A percentile compares a stretch with the other conserved stretches of the same genome.
These are phyloP conservation scores for Platysternon megacephalum DNA, from an alignment of 2,113 vertebrate genomes.

Conservation along the genomic window DNA sequence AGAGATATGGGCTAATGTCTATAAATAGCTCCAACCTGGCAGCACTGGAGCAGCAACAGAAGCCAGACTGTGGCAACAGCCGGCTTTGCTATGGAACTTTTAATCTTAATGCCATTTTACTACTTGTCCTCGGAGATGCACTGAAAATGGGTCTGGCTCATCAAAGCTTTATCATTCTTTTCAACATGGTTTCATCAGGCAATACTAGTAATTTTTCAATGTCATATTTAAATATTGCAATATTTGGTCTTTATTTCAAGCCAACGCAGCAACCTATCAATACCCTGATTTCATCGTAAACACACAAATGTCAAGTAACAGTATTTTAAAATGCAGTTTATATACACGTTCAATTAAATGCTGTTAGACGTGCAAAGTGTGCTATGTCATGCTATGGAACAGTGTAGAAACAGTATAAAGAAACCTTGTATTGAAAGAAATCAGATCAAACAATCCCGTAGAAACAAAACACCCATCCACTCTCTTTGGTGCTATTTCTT, in stretches of 20 bases:
- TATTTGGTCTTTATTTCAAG: background rate
- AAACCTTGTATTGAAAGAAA: background rate
- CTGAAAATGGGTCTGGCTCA: conserved; percentile 18
- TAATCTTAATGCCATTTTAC: conserved; percentile 52
- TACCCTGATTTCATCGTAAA: background rate
- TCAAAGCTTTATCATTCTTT: conserved; percentile 11
- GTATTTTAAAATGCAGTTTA: background rate
- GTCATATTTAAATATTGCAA: background rate
- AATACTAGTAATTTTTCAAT: background rate
- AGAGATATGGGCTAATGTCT: conserved; percentile 29
- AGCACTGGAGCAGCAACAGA: background rate
- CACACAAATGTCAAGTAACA: background rate
- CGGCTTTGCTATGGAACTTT: conserved; percentile 39
- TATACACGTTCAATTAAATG: background rate
- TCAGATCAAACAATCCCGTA: background rate
- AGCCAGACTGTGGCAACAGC: conserved; percentile 49
- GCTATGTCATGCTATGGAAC: background rate
- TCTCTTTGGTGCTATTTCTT: background rate
- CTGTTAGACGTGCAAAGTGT: background rate
- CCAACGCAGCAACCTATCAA: background rate
- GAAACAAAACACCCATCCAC: conserved; percentile 14
- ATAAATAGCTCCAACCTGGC: conserved; percentile 48
- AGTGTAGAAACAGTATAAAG: background rate
- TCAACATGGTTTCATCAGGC: conserved; percentile 25
- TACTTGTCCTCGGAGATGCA: conserved; percentile 15